Base-by-base conservation (phyloP, 2,113 vertebrate genomes). In the Circaetus gallicus region DNA sequence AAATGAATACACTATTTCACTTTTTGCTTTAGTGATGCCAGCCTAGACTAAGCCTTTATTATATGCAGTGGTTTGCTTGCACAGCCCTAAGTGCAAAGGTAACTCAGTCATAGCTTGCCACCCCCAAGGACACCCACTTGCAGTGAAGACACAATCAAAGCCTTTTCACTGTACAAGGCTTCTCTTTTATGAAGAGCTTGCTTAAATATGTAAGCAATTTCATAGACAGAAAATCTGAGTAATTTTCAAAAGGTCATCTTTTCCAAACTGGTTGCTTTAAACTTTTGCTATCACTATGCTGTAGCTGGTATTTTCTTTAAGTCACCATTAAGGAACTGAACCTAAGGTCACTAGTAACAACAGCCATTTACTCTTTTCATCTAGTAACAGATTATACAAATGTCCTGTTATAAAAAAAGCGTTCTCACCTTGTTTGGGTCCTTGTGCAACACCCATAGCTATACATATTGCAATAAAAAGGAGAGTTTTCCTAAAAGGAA, bases 401-500 rank as follows among this genome's bases (percentile, higher is more conserved):
- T 32, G 79, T 61, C 55, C 42, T 45, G 3, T 56, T 90, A 70
- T 12, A 81, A 56, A 36, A 36, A 83, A 55, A 85, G 34, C 6
- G 3, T 91, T 89, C 98, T 98, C 96, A 99, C 98, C 98, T 98
- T 96, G 97, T 95, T 98, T 98, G 95, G 97, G 98, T 93, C 98
- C 98, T 97, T 98, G 98, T 97, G 98, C 98, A 98, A 98, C 96
- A 96, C 98, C 96, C 91, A 98, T 98, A 96, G 98, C 97, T 97
- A 98, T 93, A 97, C 99, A 99, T 99, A 98, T 96, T 98, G 99
- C 97, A 97, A 99, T 97, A 97, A 99, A 98, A 97, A 99, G 97
- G 95, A 99, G 90, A 95, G 97, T 97, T 98, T 98, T 99, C 99
- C 99, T 99, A 66, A n/a, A 97, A 84, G 36, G 47, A 62, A 96